Evolutionary conservation across 2,113 vertebrate species (phyloP).

Genomic region (Apeltes quadracus): DNA sequence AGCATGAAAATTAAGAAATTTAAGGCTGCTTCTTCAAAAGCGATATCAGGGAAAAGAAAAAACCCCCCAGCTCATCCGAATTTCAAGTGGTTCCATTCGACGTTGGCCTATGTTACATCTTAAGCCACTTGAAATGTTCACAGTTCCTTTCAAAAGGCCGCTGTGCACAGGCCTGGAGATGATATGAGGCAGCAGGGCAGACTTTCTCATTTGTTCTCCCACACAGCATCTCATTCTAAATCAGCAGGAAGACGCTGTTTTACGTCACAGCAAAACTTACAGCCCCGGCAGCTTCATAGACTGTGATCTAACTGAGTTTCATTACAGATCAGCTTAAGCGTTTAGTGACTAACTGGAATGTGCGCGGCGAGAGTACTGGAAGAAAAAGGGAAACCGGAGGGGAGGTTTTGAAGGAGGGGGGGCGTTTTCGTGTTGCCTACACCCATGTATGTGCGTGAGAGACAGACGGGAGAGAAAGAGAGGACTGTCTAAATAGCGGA

Average conservation of each 20-base stretch:
- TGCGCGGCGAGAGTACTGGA: conserved; percentile 15
- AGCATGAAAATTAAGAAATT: background rate
- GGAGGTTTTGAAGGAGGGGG: conserved; percentile 5
- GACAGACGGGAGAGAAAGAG: conserved; percentile 24
- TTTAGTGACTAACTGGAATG: conserved; percentile 23
- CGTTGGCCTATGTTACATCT: background rate
- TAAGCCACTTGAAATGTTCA: background rate
- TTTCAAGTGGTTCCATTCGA: background rate
- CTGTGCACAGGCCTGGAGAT: conserved; percentile 13
- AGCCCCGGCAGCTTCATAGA: background rate
- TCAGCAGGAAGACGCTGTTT: background rate
- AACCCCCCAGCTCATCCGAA: conserved; percentile 6
- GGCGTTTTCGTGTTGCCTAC: conserved; percentile 28
- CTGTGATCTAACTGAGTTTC: conserved; percentile 12
- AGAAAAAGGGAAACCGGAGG: conserved; percentile 11
- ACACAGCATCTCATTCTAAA: conserved; percentile 11
- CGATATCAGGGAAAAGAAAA: background rate
- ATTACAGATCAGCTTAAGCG: conserved; percentile 23
- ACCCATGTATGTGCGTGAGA: conserved; percentile 28
- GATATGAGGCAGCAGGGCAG: conserved; percentile 1
- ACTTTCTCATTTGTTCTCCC: background rate
- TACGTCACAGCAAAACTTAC: conserved; percentile 23
- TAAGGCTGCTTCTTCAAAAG: background rate
- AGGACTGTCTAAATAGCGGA: conserved; percentile 28
- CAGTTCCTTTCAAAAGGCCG: conserved; percentile 1